A percentile compares a stretch with the other conserved stretches of the same genome.
Conservation (phyloP, 1,140 invertebrate genomes). For the Zaprionus ghesquierei region DNA sequence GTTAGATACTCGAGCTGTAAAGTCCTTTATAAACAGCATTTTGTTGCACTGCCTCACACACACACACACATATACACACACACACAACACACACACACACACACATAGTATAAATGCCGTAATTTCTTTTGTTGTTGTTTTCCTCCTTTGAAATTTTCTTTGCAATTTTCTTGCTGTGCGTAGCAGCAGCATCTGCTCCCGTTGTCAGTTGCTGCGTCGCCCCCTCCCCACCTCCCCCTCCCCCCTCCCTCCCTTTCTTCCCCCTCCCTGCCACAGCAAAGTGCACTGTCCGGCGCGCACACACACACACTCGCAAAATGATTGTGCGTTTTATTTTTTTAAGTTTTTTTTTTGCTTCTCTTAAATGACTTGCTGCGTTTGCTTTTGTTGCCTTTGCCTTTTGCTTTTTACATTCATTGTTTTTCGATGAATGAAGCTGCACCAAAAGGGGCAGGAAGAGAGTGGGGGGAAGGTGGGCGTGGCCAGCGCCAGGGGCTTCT, state of each 20-base stretch:
- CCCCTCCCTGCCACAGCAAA: conserved; percentile 1
- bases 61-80: neutral
- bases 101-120: neutral
- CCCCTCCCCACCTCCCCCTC: neutral
- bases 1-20: neutral
- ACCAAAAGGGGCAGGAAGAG: neutral
- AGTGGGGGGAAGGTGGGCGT: conserved; percentile 29
- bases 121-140: conserved; percentile 4
- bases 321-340: conserved; percentile 11
- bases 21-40: neutral
- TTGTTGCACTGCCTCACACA: neutral
- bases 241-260: neutral
- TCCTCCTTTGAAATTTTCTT: neutral
- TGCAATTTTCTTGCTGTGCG: conserved; percentile 3
- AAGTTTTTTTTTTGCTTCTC: too few species aligned
- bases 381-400: conserved; percentile 23
- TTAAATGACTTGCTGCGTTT: conserved; percentile 53
- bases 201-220: neutral
- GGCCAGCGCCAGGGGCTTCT: neutral
- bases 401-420: conserved; percentile 51
- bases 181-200: neutral
- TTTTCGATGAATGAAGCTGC: conserved; percentile 45
- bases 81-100: neutral
- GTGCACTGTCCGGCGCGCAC: conserved; percentile 34
- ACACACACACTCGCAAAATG: conserved; percentile 9